Percentiles rank a stretch among this genome's conserved stretches.
These are phyloP conservation scores for Oryzias melastigma DNA, from an alignment of 2,113 vertebrate species.

Conservation along the genomic window DNA sequence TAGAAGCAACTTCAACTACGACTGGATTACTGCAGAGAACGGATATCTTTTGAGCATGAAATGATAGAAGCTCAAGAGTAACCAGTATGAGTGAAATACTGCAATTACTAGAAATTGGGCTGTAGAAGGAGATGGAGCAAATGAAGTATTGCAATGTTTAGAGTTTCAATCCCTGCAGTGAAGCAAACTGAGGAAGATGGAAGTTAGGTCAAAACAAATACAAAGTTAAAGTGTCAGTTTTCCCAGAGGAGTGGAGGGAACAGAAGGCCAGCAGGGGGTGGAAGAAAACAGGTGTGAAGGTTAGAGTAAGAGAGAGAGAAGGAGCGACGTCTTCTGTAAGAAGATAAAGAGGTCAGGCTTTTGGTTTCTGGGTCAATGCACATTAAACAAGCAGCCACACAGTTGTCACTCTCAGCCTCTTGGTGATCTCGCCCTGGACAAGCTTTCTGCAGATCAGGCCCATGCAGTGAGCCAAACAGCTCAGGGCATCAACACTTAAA, in stretches of 20 bases:
- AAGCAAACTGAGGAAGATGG: not conserved
- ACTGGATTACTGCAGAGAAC: too few relatives aligned
- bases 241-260: conserved; percentile 9
- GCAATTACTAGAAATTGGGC: too few relatives aligned
- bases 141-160: too few relatives aligned
- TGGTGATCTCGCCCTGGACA: conserved; percentile 52
- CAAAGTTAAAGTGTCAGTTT: conserved; percentile 36
- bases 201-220: conserved; percentile 1
- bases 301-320: conserved; percentile 5
- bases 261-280: conserved; percentile 27
- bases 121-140: too few relatives aligned
- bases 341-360: conserved; percentile 64
- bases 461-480: conserved; percentile 53
- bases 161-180: too few relatives aligned
- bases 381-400: conserved; percentile 52
- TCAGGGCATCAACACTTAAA: conserved; percentile 65
- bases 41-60: too few relatives aligned
- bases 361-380: conserved; percentile 63
- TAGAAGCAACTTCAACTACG: too few relatives aligned
- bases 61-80: too few relatives aligned
- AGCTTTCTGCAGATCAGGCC: conserved; percentile 59
- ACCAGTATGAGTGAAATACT: too few relatives aligned
- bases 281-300: conserved; percentile 6
- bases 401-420: conserved; percentile 33
- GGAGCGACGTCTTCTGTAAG: conserved; percentile 54